Evolutionary conservation across 2,888 invertebrate genomes (phyloP).

Genomic region (Chrysomela aeneicollis): DNA sequence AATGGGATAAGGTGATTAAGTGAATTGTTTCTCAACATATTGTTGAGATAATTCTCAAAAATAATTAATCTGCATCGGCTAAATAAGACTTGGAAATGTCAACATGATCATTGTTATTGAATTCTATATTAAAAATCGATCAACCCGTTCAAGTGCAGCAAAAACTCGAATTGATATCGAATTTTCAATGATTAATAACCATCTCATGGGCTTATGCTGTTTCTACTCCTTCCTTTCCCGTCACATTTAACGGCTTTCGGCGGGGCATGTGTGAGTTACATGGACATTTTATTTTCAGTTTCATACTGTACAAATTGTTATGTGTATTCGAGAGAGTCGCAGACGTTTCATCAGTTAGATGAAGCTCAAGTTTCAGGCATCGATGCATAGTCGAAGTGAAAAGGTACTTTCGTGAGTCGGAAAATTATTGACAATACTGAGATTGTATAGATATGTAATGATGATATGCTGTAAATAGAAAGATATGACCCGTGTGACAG

Average conservation of each 20-base stretch:
- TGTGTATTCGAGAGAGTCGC: conserved; percentile 4
- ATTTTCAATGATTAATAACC: too few species aligned
- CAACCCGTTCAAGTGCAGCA: too few species aligned
- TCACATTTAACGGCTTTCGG: too few species aligned
- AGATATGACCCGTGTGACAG: not conserved
- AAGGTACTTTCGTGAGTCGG: conserved; percentile 29
- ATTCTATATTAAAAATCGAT: too few species aligned
- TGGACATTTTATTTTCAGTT: conserved; percentile 10
- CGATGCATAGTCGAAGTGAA: conserved; percentile 11
- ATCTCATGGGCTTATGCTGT: too few species aligned
- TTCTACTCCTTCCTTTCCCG: not conserved
- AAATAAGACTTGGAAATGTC: too few species aligned
- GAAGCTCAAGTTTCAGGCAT: conserved; percentile 13
- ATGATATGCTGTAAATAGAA: conserved; percentile 1
- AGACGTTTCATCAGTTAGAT: not conserved
- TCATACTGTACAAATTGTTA: conserved; percentile 22
- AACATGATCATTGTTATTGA: too few species aligned
- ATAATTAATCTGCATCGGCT: too few species aligned
- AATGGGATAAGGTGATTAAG: too few species aligned
- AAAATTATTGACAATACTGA: conserved; percentile 41
- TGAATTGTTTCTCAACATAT: too few species aligned
- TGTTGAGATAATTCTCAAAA: too few species aligned
- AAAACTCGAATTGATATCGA: too few species aligned
- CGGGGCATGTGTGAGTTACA: not conserved
- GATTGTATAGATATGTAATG: conserved; percentile 25